A percentile compares a stretch with the other conserved stretches of the same genome.
phyloP scores from a whole-genome alignment of 2,113 vertebrate species.

The Cyphotilapia sp. region DNA sequence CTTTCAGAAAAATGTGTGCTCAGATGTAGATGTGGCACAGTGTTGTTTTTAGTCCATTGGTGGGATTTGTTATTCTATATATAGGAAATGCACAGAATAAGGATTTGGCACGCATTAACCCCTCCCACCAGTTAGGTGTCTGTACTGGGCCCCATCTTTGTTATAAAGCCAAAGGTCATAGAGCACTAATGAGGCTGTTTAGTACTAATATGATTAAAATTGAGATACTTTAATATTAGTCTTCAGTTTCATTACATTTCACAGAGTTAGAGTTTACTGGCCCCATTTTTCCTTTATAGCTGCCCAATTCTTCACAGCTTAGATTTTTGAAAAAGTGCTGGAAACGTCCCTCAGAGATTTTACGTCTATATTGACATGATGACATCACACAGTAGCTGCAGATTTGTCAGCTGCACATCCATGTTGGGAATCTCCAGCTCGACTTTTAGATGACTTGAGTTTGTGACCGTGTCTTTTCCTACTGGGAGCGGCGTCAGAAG shows the following conservation, averaged over 20 bases:
- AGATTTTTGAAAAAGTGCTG: background rate
- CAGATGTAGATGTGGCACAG: fast-evolving
- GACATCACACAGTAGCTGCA: background rate
- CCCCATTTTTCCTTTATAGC: background rate
- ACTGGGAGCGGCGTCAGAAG: background rate
- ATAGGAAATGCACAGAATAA: background rate
- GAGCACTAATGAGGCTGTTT: background rate
- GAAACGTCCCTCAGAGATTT: background rate
- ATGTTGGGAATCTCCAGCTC: background rate
- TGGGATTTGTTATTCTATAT: background rate
- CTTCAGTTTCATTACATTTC: background rate
- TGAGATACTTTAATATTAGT: background rate
- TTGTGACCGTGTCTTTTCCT: fast-evolving
- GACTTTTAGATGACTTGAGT: background rate
- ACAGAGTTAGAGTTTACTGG: fast-evolving
- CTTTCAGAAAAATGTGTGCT: background rate
- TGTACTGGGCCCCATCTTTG: background rate
- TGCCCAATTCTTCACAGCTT: fast-evolving
- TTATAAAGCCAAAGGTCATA: background rate
- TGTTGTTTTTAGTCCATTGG: background rate
- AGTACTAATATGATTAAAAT: background rate
- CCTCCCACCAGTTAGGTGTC: background rate
- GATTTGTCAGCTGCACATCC: background rate
- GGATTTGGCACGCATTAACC: background rate
- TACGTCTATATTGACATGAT: background rate